Conservation (phyloP, 1,140 invertebrate species). For the Acromyrmex charruanus region DNA sequence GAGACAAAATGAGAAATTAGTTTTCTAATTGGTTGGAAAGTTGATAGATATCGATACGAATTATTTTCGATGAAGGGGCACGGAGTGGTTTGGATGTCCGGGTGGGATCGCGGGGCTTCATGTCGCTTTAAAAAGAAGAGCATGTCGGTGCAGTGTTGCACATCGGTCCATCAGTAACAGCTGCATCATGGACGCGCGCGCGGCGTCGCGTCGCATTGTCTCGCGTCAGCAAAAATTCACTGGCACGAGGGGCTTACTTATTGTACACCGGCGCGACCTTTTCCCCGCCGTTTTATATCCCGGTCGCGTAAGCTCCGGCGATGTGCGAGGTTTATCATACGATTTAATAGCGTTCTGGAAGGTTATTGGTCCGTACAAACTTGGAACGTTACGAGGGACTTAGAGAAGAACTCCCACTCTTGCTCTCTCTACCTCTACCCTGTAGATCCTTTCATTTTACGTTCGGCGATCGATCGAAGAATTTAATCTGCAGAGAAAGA, state of each 20-base stretch:
- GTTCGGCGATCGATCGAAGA: slow-evolving; percentile 71
- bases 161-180: slow-evolving; percentile 53
- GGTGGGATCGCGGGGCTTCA: slow-evolving; percentile 6
- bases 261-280: slow-evolving; percentile 51
- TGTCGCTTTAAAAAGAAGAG: slow-evolving; percentile 30
- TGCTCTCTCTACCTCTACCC: slow-evolving; percentile 21
- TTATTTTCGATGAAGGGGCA: not conserved
- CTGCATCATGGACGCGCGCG: slow-evolving; percentile 42
- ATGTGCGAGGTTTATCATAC: slow-evolving; percentile 60
- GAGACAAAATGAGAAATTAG: not conserved
- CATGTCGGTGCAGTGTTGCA: slow-evolving; percentile 35
- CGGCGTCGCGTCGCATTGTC: not conserved
- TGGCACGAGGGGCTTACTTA: slow-evolving; percentile 55
- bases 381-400: slow-evolving; percentile 39
- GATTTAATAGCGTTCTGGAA: slow-evolving; percentile 68
- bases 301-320: slow-evolving; percentile 42
- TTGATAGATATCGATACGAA: not conserved
- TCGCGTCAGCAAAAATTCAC: slow-evolving; percentile 61
- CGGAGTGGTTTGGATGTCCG: not conserved
- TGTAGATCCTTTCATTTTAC: slow-evolving; percentile 63
- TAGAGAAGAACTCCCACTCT: slow-evolving; percentile 27
- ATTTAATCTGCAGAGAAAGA: slow-evolving; percentile 75
- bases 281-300: slow-evolving; percentile 55
- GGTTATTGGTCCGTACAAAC: slow-evolving; percentile 68
- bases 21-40: not conserved